Percentiles rank a stretch among this genome's conserved stretches.
These are phyloP conservation scores for Cryptoprocta ferox DNA, from an alignment of 2,797 vertebrate species.

Conservation along the genomic window DNA sequence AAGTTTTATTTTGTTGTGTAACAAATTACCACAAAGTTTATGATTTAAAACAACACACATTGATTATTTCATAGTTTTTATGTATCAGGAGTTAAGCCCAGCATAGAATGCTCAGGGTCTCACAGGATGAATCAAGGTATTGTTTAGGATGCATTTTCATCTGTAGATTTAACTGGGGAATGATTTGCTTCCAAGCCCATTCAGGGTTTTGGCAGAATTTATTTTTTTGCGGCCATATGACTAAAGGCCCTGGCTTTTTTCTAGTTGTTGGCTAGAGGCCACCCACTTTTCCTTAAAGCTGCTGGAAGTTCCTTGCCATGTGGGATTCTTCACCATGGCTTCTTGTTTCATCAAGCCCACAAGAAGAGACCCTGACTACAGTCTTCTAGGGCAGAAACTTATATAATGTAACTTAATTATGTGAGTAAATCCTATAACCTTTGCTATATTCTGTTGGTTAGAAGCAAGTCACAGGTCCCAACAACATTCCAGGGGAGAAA, in stretches of 20 bases:
- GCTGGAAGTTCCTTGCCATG: not conserved
- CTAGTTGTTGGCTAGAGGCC: not conserved
- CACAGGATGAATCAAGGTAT: not conserved
- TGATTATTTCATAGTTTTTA: constrained; percentile 15
- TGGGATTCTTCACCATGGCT: not conserved
- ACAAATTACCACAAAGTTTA: constrained; percentile 24
- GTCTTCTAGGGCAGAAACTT: not conserved
- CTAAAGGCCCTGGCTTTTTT: not conserved
- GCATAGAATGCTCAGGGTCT: not conserved
- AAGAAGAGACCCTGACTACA: not conserved
- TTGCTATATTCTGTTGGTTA: constrained; percentile 44
- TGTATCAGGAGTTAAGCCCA: not conserved
- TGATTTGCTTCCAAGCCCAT: constrained; percentile 28
- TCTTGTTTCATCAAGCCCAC: not conserved
- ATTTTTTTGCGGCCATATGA: not conserved
- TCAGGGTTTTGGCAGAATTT: constrained; percentile 6
- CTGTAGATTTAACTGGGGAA: not conserved
- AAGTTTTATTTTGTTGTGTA: constrained; percentile 12
- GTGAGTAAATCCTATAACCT: not conserved
- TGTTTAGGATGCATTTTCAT: not conserved
- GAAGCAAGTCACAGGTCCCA: not conserved
- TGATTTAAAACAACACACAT: constrained; percentile 6
- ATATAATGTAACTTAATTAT: not conserved
- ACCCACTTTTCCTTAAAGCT: not conserved
- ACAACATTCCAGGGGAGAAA: not conserved